phyloP scores from a whole-genome alignment of 2,797 vertebrate species.

The Aldrovandia affinis region DNA sequence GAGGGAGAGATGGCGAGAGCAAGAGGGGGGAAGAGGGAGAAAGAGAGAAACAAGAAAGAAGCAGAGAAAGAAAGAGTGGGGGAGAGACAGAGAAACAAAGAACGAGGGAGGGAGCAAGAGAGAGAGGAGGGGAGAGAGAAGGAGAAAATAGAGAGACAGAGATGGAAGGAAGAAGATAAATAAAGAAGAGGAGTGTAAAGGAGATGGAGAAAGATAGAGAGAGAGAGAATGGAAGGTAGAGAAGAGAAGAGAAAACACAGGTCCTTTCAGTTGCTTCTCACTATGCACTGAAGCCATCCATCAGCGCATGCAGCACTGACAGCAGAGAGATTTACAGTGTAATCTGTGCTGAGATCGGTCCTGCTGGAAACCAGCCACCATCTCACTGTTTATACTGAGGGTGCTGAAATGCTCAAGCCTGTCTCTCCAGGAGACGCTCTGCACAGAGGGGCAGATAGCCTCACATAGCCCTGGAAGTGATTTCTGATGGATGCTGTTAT shows the following conservation, averaged over 20 bases:
- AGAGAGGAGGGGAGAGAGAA: not conserved
- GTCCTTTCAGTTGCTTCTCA: slow-evolving; percentile 37
- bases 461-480: no score
- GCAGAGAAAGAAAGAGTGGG: not conserved
- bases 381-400: slow-evolving; percentile 41
- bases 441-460: no score
- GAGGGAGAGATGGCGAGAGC: not conserved
- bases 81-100: slow-evolving; percentile 14
- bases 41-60: not conserved
- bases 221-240: slow-evolving; percentile 13
- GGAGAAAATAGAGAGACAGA: not conserved
- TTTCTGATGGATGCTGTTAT: no score
- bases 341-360: not conserved
- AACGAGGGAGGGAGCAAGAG: slow-evolving; percentile 4
- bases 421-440: no score
- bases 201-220: not conserved
- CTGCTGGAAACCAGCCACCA: slow-evolving; percentile 15
- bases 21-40: not conserved
- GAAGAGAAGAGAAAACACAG: slow-evolving; percentile 6
- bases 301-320: not conserved
- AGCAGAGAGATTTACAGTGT: not conserved
- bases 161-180: slow-evolving; percentile 12
- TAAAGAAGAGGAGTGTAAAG: not conserved
- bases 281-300: not conserved
- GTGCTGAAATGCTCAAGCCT: no score